Percentiles rank a stretch among this genome's conserved stretches.
phyloP scores from a whole-genome alignment of 2,797 vertebrate species.

The Eurystomus glaucurus region DNA sequence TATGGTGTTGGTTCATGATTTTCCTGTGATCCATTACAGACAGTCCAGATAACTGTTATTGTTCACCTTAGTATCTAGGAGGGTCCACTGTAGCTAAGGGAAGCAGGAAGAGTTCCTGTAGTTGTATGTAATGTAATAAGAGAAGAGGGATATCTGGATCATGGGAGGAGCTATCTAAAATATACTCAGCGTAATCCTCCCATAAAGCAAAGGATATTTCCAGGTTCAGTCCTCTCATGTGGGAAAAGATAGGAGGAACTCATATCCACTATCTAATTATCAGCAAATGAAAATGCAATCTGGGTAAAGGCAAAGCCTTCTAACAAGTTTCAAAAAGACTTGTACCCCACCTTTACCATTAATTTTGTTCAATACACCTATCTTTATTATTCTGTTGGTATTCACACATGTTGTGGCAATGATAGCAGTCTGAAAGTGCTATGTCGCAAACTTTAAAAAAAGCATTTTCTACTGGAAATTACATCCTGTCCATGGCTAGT shows the following conservation, averaged over 20 bases:
- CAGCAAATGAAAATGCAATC: neutral
- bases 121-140: neutral
- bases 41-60: neutral
- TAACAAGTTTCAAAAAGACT: neutral
- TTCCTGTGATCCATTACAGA: neutral
- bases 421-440: neutral
- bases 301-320: neutral
- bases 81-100: neutral
- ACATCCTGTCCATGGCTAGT: neutral
- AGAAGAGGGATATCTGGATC: neutral
- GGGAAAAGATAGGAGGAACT: neutral
- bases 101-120: neutral
- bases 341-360: neutral
- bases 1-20: neutral
- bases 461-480: neutral
- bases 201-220: neutral
- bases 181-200: fast-evolving
- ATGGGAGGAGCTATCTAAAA: neutral
- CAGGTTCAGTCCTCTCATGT: neutral
- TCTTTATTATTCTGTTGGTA: neutral
- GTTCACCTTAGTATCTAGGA: neutral
- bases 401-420: neutral
- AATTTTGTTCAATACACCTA: neutral
- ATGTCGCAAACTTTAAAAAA: neutral
- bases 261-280: neutral